phyloP scores from a whole-genome alignment of 2,888 invertebrate species.

The Hartigia nigra region DNA sequence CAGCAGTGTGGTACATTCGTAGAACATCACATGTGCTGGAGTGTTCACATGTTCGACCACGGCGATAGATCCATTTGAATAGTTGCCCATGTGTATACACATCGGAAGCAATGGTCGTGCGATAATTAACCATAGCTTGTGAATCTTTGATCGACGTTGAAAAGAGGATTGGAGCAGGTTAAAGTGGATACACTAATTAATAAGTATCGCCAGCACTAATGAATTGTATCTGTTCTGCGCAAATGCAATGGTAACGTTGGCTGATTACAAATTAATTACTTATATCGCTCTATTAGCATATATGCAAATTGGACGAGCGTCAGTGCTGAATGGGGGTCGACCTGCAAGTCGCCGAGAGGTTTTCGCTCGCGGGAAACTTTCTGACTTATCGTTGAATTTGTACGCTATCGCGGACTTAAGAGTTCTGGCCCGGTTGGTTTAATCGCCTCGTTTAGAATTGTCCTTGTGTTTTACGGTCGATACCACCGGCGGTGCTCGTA shows the following conservation, averaged over 20 bases:
- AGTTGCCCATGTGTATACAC: neutral
- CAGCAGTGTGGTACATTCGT: neutral
- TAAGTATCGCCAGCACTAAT: constrained; percentile 57
- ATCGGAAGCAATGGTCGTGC: neutral
- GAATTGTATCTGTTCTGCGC: constrained; percentile 58
- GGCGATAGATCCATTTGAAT: neutral
- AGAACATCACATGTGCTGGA: neutral
- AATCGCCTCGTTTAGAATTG: neutral
- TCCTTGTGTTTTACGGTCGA: neutral
- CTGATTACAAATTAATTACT: constrained; percentile 65
- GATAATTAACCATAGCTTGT: neutral
- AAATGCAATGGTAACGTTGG: constrained; percentile 49
- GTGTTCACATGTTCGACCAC: neutral
- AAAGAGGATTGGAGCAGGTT: neutral
- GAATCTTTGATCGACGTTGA: neutral
- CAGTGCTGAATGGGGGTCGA: constrained; percentile 1
- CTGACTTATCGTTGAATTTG: neutral
- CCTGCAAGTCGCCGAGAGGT: neutral
- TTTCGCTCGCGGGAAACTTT: neutral
- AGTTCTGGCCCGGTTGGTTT: neutral
- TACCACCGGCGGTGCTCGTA: neutral
- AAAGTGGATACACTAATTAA: constrained; percentile 34
- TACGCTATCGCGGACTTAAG: neutral
- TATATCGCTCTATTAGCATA: constrained; percentile 61
- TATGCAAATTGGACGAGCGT: constrained; percentile 52